These are phyloP conservation scores for Dendrocincla tyrannina DNA, from an alignment of 2,797 vertebrate species.

Conservation along the genomic window DNA sequence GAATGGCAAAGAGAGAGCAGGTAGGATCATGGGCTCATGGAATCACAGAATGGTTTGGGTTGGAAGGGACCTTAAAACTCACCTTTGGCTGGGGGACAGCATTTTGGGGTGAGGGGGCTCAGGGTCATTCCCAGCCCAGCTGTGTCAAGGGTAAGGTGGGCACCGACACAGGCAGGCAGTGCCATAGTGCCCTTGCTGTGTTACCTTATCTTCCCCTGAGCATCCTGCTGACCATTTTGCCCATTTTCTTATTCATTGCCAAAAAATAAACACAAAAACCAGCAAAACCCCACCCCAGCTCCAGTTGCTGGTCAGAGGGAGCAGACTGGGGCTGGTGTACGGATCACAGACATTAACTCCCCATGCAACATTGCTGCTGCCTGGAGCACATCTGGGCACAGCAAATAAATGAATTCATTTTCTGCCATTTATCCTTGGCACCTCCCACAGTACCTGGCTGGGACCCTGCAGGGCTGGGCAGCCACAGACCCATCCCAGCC, in stretches of 20 bases:
- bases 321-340: rapidly evolving
- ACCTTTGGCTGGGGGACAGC: neutral
- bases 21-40: neutral
- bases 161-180: neutral
- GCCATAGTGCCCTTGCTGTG: neutral
- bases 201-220: neutral
- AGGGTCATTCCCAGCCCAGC: neutral
- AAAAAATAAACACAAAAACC: neutral
- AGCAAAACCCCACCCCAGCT: neutral
- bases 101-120: neutral
- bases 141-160: neutral
- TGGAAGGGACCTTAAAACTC: neutral
- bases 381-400: neutral
- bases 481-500: neutral
- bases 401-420: neutral
- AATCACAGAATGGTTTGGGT: neutral
- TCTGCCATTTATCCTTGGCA: neutral
- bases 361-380: rapidly evolving
- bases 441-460: rapidly evolving
- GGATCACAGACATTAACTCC: rapidly evolving
- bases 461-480: neutral
- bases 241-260: neutral
- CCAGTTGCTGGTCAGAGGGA: neutral
- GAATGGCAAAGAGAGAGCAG: neutral
- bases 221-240: rapidly evolving